Conservation (phyloP, 2,113 vertebrate species). For the Aphelocoma coerulescens region DNA sequence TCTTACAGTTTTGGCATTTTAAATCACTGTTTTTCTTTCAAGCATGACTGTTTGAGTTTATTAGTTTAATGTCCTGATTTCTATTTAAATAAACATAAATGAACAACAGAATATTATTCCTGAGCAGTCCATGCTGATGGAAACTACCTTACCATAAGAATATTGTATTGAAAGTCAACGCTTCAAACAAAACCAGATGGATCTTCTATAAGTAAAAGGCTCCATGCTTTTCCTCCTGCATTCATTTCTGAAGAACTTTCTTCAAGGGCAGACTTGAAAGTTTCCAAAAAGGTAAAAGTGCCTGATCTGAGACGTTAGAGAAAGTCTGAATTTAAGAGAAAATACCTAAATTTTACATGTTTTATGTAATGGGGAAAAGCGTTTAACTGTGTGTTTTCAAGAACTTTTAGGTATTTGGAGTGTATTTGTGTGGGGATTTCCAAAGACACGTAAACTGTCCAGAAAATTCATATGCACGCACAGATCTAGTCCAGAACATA, state of each 20-base stretch:
- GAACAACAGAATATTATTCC: background rate
- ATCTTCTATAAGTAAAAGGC: background rate
- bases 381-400: background rate
- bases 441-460: background rate
- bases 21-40: constrained; percentile 52
- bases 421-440: background rate
- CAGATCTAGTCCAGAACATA: background rate
- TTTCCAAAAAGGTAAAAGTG: background rate
- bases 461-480: background rate
- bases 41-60: constrained; percentile 5
- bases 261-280: background rate
- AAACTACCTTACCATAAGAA: background rate
- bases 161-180: background rate
- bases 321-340: background rate
- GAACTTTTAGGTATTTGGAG: background rate
- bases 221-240: background rate
- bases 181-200: background rate
- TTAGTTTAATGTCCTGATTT: background rate
- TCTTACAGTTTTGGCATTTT: constrained; percentile 59
- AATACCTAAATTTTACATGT: background rate
- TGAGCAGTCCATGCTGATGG: background rate
- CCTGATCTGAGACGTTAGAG: background rate
- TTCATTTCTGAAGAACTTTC: background rate
- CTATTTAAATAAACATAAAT: background rate
- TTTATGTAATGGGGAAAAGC: background rate